Base-by-base conservation (phyloP, 30 jellyfish, hydroid and myxozoan species). In the Cassiopea xamachana region DNA sequence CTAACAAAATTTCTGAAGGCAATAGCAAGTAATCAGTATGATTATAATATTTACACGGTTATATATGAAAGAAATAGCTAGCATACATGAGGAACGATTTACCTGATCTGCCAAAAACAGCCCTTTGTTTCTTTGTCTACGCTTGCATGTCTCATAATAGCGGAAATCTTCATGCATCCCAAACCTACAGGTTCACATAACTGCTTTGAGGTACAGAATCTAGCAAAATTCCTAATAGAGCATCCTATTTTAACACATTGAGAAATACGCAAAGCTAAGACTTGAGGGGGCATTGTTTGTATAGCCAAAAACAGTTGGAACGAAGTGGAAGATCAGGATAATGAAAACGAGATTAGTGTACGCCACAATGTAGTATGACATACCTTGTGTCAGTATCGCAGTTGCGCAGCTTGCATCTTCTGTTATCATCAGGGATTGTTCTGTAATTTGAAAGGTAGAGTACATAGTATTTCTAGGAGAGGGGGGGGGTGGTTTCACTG, bases 61-160 rank as follows among this genome's bases (percentile, higher is more conserved):
- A 27, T 27, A 27, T 27, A 27, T 27, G 0, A 27, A 27, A 27
- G 39, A 27, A 27, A 27, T 27, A 27, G 39, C 39, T 27, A 27
- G 39, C 39, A 27, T 27, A 27, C 39, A 27, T 27, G 39, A 27
- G 15, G 43, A 64, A 5, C 19, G 15, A 2, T 51, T 50, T 60
- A 86, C 98, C 96, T 92, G 98, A 81, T 92, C 98, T 13, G 98
- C 98, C 1, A 89, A 64, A 88, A 92, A 92, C 51, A 92, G 86
- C 14, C 98, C 98, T 39, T 86, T 48, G 98, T 92, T 92, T n/a
- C 98, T 81, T 77, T 87, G 81, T 39, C 98, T 76, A 46, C 73
- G 76, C 48, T 73, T 82, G 91, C 98, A 92, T 47, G 75, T 60
- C 8, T 68, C 71, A 86, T 92, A 92, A 73, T 92, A 82, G 2